phyloP scores from a whole-genome alignment of 1,140 invertebrate genomes.

The Sipha flava region DNA sequence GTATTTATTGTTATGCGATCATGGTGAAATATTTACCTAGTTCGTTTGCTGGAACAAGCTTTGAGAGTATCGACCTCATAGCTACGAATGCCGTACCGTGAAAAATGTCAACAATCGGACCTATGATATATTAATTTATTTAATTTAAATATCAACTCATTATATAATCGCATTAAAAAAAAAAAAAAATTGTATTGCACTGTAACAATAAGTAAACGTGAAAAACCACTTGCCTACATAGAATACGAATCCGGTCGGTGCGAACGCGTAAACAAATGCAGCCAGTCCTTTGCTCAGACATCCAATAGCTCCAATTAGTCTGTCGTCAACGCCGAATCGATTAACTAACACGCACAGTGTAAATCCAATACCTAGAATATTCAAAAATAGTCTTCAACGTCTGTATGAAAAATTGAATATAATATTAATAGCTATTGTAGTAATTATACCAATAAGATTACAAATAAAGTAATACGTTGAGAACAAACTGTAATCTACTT shows the following conservation, averaged over 20 bases:
- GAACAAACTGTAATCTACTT: conserved; percentile 74
- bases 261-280: neutral
- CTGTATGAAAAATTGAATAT: no score
- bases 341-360: neutral
- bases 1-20: no score
- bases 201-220: no score
- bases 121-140: neutral
- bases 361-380: conserved; percentile 37
- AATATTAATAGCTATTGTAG: no score
- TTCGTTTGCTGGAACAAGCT: conserved; percentile 8
- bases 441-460: conserved; percentile 66
- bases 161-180: no score
- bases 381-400: neutral
- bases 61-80: neutral
- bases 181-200: no score
- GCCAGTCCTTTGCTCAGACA: conserved; percentile 6
- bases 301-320: neutral
- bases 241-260: neutral
- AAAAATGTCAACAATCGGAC: conserved; percentile 2
- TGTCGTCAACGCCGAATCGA: neutral
- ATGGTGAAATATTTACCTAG: conserved; percentile 35
- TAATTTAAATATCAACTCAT: neutral
- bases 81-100: conserved; percentile 6
- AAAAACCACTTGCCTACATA: neutral
- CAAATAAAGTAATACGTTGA: conserved; percentile 71